Conservation (phyloP, 2,113 vertebrate genomes). For the Hiodon alosoides region DNA sequence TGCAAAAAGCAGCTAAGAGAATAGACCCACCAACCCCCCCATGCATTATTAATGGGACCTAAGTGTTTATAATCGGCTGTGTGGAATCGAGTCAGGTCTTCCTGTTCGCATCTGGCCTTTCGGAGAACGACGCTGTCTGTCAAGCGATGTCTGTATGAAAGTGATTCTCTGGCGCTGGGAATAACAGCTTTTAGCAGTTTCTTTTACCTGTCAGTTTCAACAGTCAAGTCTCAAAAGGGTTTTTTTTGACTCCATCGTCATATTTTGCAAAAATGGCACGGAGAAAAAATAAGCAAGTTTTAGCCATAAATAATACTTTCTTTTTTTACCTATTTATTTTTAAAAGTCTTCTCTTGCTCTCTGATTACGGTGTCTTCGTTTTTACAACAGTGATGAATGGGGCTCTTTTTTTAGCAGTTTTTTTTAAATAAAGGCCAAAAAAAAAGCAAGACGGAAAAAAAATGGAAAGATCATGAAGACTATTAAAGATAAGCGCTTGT, state of each 20-base stretch:
- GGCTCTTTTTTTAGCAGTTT: background rate
- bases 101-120: background rate
- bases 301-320: conserved; percentile 24
- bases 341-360: background rate
- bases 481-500: conserved; percentile 27
- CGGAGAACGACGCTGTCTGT: conserved; percentile 4
- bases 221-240: conserved; percentile 9
- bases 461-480: conserved; percentile 10
- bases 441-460: background rate
- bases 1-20: conserved; percentile 12
- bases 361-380: background rate
- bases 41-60: conserved; percentile 28
- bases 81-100: conserved; percentile 6
- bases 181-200: background rate
- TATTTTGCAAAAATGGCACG: conserved; percentile 23
- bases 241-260: conserved; percentile 9
- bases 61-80: conserved; percentile 12
- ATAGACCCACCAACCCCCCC: background rate
- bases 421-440: too few species aligned
- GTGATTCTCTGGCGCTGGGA: too few species aligned
- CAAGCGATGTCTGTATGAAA: background rate
- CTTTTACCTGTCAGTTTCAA: background rate
- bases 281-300: conserved; percentile 18
- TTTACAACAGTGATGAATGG: background rate
- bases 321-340: conserved; percentile 6